phyloP scores from a whole-genome alignment of 1,140 invertebrate genomes.

The Drosophila bifasciata region DNA sequence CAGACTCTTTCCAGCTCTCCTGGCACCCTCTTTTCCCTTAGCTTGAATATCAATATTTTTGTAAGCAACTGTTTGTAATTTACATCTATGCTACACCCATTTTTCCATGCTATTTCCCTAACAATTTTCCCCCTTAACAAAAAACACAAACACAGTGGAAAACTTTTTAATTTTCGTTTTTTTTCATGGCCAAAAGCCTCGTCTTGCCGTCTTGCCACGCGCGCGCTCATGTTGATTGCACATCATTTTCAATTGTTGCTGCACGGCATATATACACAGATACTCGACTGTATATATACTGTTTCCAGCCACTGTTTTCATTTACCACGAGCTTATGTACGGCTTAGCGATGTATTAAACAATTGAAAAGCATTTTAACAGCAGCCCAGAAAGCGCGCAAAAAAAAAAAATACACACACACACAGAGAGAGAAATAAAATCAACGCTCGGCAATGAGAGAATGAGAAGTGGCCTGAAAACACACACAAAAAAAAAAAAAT shows the following conservation, averaged over 20 bases:
- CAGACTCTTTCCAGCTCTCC: too few species aligned
- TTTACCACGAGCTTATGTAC: conserved; percentile 67
- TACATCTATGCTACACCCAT: conserved; percentile 37
- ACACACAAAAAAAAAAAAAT: conserved; percentile 51
- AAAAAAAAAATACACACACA: conserved; percentile 4
- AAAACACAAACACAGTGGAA: conserved; percentile 42
- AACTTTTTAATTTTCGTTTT: conserved; percentile 78
- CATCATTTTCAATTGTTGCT: conserved; percentile 67
- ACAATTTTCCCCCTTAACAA: not conserved
- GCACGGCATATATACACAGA: too few species aligned
- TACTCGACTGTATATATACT: conserved; percentile 13
- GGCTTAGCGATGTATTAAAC: conserved; percentile 77
- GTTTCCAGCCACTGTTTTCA: conserved; percentile 50
- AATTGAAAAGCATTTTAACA: conserved; percentile 76
- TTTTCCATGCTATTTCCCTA: too few species aligned
- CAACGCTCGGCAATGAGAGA: not conserved
- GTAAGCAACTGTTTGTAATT: conserved; percentile 70
- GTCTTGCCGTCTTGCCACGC: too few species aligned
- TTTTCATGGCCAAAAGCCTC: conserved; percentile 65
- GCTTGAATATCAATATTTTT: conserved; percentile 75
- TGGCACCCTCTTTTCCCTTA: too few species aligned
- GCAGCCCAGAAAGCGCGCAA: conserved; percentile 29
- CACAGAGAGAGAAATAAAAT: conserved; percentile 14
- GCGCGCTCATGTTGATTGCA: conserved; percentile 58
- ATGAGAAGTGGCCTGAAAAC: conserved; percentile 7